phyloP scores from a whole-genome alignment of 2,797 vertebrate genomes.

The Valencia hispanica region DNA sequence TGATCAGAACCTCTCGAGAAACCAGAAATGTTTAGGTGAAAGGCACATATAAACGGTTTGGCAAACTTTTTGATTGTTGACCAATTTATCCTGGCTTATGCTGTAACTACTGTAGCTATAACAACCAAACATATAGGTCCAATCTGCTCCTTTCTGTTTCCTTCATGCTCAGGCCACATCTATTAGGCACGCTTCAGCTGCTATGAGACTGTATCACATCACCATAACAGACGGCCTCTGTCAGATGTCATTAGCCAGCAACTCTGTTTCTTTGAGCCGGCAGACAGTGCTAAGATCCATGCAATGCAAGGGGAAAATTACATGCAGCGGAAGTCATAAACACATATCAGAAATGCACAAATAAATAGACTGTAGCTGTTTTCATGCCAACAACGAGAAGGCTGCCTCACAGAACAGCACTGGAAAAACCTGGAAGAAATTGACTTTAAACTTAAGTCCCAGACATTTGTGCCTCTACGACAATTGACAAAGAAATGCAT shows the following conservation, averaged over 20 bases:
- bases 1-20: background rate
- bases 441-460: conserved; percentile 13
- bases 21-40: background rate
- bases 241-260: conserved; percentile 78
- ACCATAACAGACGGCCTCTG: conserved; percentile 77
- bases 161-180: conserved; percentile 37
- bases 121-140: background rate
- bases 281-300: conserved; percentile 55
- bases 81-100: conserved; percentile 1
- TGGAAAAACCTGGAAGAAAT: conserved; percentile 10
- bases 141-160: conserved; percentile 20
- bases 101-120: background rate
- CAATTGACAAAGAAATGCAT: conserved; percentile 23
- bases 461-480: conserved; percentile 1
- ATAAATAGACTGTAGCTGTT: conserved; percentile 30
- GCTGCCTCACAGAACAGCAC: conserved; percentile 1
- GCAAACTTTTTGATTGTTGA: background rate
- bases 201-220: conserved; percentile 71
- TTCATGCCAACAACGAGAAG: conserved; percentile 18
- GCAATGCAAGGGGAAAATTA: conserved; percentile 32
- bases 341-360: conserved; percentile 23
- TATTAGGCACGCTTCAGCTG: conserved; percentile 54
- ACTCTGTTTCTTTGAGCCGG: conserved; percentile 75
- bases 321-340: conserved; percentile 33
- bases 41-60: background rate